Base-by-base conservation (phyloP, 2,113 vertebrate species). In the Lepidothrix coronata region DNA sequence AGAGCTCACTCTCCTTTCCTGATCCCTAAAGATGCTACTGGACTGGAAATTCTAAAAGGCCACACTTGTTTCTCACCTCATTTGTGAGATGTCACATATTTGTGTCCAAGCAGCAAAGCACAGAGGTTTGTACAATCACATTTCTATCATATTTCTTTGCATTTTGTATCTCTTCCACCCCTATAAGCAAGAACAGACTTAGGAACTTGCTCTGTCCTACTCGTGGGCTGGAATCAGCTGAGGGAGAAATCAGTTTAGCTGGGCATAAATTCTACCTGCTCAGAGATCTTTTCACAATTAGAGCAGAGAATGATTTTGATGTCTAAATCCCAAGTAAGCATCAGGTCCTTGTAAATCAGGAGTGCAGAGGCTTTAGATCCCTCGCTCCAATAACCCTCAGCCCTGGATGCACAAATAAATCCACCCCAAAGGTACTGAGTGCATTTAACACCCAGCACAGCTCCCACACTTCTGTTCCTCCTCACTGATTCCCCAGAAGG, bases 391-490 rank as follows among this genome's bases (percentile, higher is more conserved):
- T 0, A 31, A 3, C 46, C 23, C 2, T 4, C 31, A 62, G 48
- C 21, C 37, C 7, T 6, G 14, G 33, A 5, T 28, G 55, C 18
- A 37, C 0, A 19, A 9, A 48, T n/a, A 31, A 4, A n/a, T 3
- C 43, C 8, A 0, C 19, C 27, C 59, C 4, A 3, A 17, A 44
- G 35, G 59, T 14, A 59, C 25, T 4, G 5, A 73, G 43, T 1
- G 6, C 52, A 35, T 16, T 28, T 5, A 14, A 5, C 1, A 2
- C 14, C 48, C 37, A 37, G 1, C 48, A 20, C 11, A 5, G 4
- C 31, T 18, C 11, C 7, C 17, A 2, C 0, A 0, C 11, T 30
- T 19, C 61, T 35, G 4, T 5, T 13, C 61, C 22, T 12, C 27
- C 11, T 57, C 9, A 1, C 28, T 24, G 63, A 43, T 7, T 23